Conservation (phyloP, 2,888 invertebrate species). For the Nomada fucata region DNA sequence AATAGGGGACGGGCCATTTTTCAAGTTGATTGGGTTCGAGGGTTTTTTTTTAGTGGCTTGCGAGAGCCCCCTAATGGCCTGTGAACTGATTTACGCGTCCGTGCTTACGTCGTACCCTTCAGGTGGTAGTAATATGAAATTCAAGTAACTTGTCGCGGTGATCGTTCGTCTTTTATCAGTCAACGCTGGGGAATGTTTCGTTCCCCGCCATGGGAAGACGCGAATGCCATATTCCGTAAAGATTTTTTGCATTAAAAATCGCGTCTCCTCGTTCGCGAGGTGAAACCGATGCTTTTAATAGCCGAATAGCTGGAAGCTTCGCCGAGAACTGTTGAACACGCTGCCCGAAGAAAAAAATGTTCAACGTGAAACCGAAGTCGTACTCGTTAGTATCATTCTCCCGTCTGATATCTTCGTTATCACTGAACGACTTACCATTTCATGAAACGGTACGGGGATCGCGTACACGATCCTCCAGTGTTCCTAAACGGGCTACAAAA, state of each 20-base stretch:
- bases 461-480: too few species aligned
- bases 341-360: neutral
- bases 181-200: too few species aligned
- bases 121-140: slow-evolving; percentile 20
- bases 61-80: slow-evolving; percentile 30
- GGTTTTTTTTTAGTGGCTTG: slow-evolving; percentile 33
- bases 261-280: too few species aligned
- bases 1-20: slow-evolving; percentile 13
- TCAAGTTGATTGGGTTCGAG: slow-evolving; percentile 6
- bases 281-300: neutral
- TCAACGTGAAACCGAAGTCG: slow-evolving; percentile 6
- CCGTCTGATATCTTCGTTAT: slow-evolving; percentile 29
- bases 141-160: neutral
- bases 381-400: slow-evolving; percentile 30
- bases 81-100: slow-evolving; percentile 42
- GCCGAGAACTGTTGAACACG: too few species aligned
- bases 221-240: too few species aligned
- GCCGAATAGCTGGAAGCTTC: neutral
- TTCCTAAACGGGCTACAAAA: slow-evolving; percentile 16
- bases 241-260: too few species aligned
- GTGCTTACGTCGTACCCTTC: neutral
- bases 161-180: too few species aligned
- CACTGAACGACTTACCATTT: slow-evolving; percentile 2
- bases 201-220: too few species aligned
- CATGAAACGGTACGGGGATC: neutral